Conservation (phyloP, 2,888 invertebrate species). For the Phortica magna region DNA sequence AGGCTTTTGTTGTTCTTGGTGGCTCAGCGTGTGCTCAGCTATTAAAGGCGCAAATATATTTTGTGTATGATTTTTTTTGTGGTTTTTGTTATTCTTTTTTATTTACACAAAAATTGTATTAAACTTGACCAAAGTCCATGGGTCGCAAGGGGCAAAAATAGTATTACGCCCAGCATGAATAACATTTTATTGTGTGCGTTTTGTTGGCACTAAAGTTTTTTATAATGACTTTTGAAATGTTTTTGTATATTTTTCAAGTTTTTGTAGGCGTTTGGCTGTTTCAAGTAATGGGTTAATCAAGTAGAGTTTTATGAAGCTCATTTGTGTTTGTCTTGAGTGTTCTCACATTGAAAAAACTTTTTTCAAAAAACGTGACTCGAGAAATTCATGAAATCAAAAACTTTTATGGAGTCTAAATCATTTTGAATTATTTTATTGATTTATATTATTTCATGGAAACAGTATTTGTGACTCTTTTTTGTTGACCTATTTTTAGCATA, state of each 20-base stretch:
- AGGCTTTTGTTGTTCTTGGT: neutral
- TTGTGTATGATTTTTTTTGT: neutral
- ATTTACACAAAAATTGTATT: constrained; percentile 1
- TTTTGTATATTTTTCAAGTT: neutral
- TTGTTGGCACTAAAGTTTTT: constrained; percentile 12
- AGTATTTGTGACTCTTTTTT: no score
- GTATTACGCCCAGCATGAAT: constrained; percentile 11
- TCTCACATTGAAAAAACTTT: no score
- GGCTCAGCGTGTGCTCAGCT: neutral
- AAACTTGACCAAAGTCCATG: constrained; percentile 28
- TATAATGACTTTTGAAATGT: neutral
- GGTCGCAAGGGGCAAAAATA: neutral
- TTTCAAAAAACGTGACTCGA: no score
- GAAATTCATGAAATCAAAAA: no score
- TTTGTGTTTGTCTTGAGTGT: neutral
- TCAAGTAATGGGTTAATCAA: constrained; percentile 21
- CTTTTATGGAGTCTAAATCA: no score
- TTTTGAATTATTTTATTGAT: no score
- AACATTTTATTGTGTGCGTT: constrained; percentile 14
- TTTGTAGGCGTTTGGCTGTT: neutral
- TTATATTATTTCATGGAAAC: no score
- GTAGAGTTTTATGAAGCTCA: neutral
- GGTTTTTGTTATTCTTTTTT: neutral
- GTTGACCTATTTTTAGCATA: no score
- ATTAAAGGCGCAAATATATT: neutral